These are phyloP conservation scores for Chaenogobius annularis DNA, from an alignment of 2,113 vertebrate genomes.

Conservation along the genomic window DNA sequence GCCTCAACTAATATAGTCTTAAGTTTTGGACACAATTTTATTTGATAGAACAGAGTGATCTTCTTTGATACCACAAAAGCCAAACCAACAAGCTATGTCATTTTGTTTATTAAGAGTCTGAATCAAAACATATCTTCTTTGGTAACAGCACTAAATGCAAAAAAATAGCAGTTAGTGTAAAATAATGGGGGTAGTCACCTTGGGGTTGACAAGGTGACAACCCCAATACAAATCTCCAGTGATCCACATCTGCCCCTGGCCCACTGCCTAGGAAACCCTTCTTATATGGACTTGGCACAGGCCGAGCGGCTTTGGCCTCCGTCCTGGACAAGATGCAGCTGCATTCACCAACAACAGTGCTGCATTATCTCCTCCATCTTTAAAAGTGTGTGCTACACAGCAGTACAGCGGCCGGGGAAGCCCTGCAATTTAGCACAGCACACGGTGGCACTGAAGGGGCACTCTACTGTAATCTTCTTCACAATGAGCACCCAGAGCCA, in stretches of 20 bases:
- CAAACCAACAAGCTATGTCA: too few relatives aligned
- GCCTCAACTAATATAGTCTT: neutral
- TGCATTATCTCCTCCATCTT: conserved; percentile 16
- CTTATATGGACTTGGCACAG: conserved; percentile 1
- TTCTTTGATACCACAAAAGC: too few relatives aligned
- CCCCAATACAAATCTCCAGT: neutral
- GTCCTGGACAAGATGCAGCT: neutral
- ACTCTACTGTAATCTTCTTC: conserved; percentile 18
- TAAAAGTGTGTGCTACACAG: conserved; percentile 3
- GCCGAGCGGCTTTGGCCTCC: neutral
- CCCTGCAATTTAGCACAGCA: neutral
- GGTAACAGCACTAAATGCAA: neutral
- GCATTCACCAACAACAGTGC: neutral
- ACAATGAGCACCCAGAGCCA: conserved; percentile 20
- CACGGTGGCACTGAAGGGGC: neutral
- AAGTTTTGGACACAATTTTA: neutral
- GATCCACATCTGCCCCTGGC: neutral
- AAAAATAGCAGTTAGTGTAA: neutral
- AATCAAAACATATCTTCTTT: too few relatives aligned
- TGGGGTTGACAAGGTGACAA: neutral
- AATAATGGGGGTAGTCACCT: too few relatives aligned
- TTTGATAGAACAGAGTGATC: too few relatives aligned
- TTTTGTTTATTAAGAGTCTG: too few relatives aligned
- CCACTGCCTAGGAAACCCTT: neutral
- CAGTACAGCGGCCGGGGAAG: neutral